Percentiles rank a stretch among this genome's conserved stretches.
Evolutionary conservation across 2,888 invertebrate species (phyloP).

Genomic region (Metalampra italica): DNA sequence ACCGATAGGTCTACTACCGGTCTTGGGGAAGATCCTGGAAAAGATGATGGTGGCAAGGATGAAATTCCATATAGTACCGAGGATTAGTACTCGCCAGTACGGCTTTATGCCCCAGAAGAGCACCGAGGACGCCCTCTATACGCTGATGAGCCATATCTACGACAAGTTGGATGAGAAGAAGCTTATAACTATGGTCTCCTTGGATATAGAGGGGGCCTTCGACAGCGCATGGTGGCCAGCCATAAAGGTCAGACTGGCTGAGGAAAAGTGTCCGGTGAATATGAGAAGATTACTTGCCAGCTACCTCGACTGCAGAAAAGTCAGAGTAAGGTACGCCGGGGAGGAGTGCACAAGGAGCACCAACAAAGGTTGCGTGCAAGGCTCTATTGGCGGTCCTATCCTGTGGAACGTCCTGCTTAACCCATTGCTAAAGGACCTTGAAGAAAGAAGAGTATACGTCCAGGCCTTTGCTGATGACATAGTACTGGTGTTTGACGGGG

Average conservation of each 20-base stretch:
- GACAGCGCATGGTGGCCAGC: conserved; percentile 12
- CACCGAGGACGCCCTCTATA: conserved; percentile 4
- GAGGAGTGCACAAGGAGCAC: background rate
- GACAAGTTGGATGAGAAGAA: conserved; percentile 1
- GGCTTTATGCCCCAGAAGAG: conserved; percentile 14
- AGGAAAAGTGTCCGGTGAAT: conserved; percentile 8
- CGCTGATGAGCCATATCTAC: conserved; percentile 2
- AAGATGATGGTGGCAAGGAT: conserved; percentile 10
- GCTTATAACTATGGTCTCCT: conserved; percentile 2
- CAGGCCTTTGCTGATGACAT: conserved; percentile 16
- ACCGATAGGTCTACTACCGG: conserved; percentile 13
- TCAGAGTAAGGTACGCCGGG: background rate
- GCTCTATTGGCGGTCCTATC: conserved; percentile 14
- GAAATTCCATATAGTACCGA: conserved; percentile 2
- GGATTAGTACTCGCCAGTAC: conserved; percentile 8
- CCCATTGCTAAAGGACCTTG: conserved; percentile 6
- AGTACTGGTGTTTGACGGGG: conserved; percentile 6
- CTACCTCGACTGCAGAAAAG: conserved; percentile 4
- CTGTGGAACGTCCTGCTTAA: conserved; percentile 15
- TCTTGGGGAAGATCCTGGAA: conserved; percentile 11
- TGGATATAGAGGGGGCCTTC: conserved; percentile 15
- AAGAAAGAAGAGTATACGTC: background rate
- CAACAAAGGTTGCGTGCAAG: conserved; percentile 14
- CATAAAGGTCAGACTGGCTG: background rate
- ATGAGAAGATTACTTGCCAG: background rate